Percentiles rank a stretch among this genome's conserved stretches.
Conservation (phyloP, 2,888 invertebrate species). For the Standfussiana lucernea region DNA sequence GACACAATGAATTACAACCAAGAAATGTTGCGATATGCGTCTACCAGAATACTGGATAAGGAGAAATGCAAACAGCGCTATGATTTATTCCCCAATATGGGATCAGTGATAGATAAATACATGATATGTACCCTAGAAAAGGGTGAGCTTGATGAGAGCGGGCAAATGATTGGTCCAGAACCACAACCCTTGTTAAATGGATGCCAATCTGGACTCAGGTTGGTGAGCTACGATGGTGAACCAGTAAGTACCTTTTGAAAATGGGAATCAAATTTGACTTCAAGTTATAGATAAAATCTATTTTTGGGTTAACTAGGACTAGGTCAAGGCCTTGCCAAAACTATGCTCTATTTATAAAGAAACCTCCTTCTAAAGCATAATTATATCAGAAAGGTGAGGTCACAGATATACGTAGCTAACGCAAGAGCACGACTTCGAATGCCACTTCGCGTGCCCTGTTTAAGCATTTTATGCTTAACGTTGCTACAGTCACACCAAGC, state of each 20-base stretch:
- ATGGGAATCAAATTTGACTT: background rate
- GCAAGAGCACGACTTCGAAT: too few relatives aligned
- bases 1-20: slow-evolving; percentile 67
- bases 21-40: slow-evolving; percentile 60
- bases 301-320: background rate
- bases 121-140: slow-evolving; percentile 74
- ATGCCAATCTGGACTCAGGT: background rate
- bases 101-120: slow-evolving; percentile 69
- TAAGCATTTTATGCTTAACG: too few relatives aligned
- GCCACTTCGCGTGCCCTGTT: too few relatives aligned
- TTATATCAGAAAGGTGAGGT: too few relatives aligned
- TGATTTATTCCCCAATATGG: slow-evolving; percentile 46
- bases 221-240: background rate
- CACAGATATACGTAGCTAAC: too few relatives aligned
- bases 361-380: too few relatives aligned
- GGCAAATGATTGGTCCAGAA: background rate
- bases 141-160: slow-evolving; percentile 66
- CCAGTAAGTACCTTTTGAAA: slow-evolving; percentile 13
- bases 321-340: background rate
- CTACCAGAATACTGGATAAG: slow-evolving; percentile 65
- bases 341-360: too few relatives aligned
- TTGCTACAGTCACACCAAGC: too few relatives aligned
- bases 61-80: slow-evolving; percentile 68
- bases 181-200: slow-evolving; percentile 19
- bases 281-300: too few relatives aligned